Percentiles rank a stretch among this genome's conserved stretches.
These are phyloP conservation scores for Drosophila percnosoma DNA, from an alignment of 2,888 invertebrate genomes.

Conservation along the genomic window DNA sequence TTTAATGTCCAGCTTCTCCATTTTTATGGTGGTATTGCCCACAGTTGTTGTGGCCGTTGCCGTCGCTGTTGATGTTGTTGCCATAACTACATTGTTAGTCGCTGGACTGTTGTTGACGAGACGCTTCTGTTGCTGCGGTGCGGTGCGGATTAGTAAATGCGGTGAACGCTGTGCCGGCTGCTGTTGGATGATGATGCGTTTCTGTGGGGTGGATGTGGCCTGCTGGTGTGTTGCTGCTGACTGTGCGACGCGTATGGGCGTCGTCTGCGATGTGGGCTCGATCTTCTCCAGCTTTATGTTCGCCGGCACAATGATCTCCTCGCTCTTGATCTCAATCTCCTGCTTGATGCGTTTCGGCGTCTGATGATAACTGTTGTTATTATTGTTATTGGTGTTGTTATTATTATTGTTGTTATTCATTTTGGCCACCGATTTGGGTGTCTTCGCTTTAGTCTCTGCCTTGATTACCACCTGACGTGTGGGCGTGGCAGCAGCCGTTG, in stretches of 20 bases:
- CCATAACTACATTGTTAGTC: slow-evolving; percentile 32
- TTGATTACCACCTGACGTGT: slow-evolving; percentile 16
- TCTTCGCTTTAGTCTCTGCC: slow-evolving; percentile 52
- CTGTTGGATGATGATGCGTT: slow-evolving; percentile 65
- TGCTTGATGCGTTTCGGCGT: slow-evolving; percentile 82
- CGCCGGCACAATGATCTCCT: slow-evolving; percentile 81
- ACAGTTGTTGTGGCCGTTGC: slow-evolving; percentile 61
- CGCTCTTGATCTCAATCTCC: slow-evolving; percentile 83
- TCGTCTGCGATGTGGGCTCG: slow-evolving; percentile 60
- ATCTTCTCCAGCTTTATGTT: slow-evolving; percentile 82
- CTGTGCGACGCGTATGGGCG: slow-evolving; percentile 27
- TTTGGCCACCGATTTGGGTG: slow-evolving; percentile 50
- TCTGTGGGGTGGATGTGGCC: slow-evolving; percentile 23
- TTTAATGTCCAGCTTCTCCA: slow-evolving; percentile 83
- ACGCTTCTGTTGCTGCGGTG: slow-evolving; percentile 59
- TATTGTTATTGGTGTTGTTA: slow-evolving; percentile 62
- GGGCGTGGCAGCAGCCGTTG: slow-evolving; percentile 24
- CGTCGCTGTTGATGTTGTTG: slow-evolving; percentile 14
- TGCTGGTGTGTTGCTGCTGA: slow-evolving; percentile 14
- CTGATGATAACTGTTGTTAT: slow-evolving; percentile 73
- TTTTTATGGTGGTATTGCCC: slow-evolving; percentile 79
- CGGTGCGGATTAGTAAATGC: slow-evolving; percentile 48
- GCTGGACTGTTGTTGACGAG: slow-evolving; percentile 48
- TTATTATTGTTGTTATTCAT: slow-evolving; percentile 59
- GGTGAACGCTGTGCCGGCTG: slow-evolving; percentile 59